Conservation (phyloP, 2,797 vertebrate genomes). For the Etheostoma perlongum region DNA sequence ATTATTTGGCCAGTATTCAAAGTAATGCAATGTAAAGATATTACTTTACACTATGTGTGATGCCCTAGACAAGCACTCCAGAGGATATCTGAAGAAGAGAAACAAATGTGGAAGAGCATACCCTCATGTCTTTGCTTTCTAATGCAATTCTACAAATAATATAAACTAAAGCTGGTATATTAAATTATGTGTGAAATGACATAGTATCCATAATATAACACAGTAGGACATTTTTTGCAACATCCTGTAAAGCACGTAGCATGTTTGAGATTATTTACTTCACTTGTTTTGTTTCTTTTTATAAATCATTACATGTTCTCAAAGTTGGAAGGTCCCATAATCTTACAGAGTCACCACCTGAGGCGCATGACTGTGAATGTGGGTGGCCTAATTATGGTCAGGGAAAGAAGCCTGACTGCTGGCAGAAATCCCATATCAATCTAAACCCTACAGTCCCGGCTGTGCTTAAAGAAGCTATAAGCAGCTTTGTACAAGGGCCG, state of each 20-base stretch:
- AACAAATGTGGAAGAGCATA: not conserved
- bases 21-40: conserved; percentile 4
- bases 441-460: conserved; percentile 71
- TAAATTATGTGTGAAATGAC: not conserved
- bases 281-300: not conserved
- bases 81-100: not conserved
- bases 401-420: conserved; percentile 67
- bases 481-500: conserved; percentile 67
- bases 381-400: conserved; percentile 84
- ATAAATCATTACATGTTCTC: conserved; percentile 49
- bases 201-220: not conserved
- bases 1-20: not conserved
- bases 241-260: not conserved
- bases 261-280: conserved; percentile 26
- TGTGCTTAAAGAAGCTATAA: conserved; percentile 73
- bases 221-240: not conserved
- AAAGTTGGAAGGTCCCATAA: conserved; percentile 52
- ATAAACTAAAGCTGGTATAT: not conserved
- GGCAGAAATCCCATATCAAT: conserved; percentile 79
- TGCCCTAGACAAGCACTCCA: not conserved
- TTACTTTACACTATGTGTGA: not conserved
- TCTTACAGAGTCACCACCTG: conserved; percentile 55
- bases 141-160: not conserved
- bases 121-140: not conserved
- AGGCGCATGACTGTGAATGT: conserved; percentile 77